Evolutionary conservation across 2,113 vertebrate genomes (phyloP).

Genomic region (Papio anubis): DNA sequence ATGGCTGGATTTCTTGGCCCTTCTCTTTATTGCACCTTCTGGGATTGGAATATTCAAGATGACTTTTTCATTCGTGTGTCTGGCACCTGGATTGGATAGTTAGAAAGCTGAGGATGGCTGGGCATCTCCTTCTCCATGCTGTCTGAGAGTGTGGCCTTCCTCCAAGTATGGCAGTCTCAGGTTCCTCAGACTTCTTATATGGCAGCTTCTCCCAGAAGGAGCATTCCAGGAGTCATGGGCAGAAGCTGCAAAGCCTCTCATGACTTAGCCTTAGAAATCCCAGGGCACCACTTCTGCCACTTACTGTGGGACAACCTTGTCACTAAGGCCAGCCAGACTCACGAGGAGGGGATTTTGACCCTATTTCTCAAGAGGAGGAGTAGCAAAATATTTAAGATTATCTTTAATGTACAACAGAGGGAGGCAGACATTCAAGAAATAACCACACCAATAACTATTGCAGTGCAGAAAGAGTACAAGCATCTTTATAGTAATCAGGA

Average conservation of each 20-base stretch:
- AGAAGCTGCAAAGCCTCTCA: neutral
- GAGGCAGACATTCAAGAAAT: neutral
- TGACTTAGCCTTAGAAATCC: neutral
- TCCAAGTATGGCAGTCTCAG: neutral
- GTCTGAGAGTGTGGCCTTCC: neutral
- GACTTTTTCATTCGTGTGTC: neutral
- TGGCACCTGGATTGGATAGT: neutral
- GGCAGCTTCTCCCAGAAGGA: neutral
- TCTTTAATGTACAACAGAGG: neutral
- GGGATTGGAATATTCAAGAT: neutral
- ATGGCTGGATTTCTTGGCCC: neutral
- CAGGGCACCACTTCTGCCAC: neutral
- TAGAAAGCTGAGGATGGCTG: too few species aligned
- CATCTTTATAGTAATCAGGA: too few species aligned
- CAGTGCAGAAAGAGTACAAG: neutral
- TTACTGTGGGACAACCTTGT: neutral
- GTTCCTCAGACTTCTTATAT: too few species aligned
- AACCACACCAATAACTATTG: neutral
- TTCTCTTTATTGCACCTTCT: fast-evolving
- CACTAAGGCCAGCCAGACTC: neutral
- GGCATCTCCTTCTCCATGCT: neutral
- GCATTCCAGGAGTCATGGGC: too few species aligned
- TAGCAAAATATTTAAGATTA: neutral
- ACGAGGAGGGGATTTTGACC: too few species aligned
- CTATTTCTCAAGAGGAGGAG: neutral